Conservation (phyloP, 2,113 vertebrate genomes). For the Syngnathus typhle region DNA sequence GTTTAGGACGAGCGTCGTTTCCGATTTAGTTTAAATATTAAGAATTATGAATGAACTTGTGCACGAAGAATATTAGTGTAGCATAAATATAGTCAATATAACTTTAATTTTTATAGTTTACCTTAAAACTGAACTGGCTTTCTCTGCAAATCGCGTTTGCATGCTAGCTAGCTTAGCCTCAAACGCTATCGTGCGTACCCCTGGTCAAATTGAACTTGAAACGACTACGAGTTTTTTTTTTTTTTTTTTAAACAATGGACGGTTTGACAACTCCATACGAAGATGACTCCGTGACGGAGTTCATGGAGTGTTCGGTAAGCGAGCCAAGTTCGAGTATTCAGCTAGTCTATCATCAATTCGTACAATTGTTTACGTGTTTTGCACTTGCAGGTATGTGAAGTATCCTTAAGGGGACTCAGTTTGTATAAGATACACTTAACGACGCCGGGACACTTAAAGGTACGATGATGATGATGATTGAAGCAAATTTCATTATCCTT, state of each 20-base stretch:
- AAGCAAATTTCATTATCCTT: no score
- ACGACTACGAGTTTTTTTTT: no score
- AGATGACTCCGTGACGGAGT: slow-evolving; percentile 5
- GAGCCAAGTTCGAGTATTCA: no score
- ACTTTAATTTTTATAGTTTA: not conserved
- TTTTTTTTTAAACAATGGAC: slow-evolving; percentile 15
- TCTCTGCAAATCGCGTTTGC: not conserved
- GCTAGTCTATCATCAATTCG: not conserved
- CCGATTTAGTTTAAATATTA: not conserved
- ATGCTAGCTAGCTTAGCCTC: not conserved
- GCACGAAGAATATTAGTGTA: not conserved
- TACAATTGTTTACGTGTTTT: not conserved
- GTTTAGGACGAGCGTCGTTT: not conserved
- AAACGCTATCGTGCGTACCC: not conserved
- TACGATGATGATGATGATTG: slow-evolving; percentile 27
- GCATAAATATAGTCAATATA: not conserved
- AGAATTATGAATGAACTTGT: not conserved
- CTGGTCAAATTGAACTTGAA: not conserved
- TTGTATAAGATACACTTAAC: slow-evolving; percentile 73
- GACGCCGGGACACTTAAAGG: slow-evolving; percentile 67
- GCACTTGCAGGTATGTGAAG: slow-evolving; percentile 62
- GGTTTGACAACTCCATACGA: slow-evolving; percentile 32
- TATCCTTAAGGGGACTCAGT: slow-evolving; percentile 63
- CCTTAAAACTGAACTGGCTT: not conserved
- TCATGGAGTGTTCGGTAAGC: slow-evolving; percentile 31